These are phyloP conservation scores for Gastracanthus pulcherrimus DNA, from an alignment of 2,888 invertebrate genomes.

Conservation along the genomic window DNA sequence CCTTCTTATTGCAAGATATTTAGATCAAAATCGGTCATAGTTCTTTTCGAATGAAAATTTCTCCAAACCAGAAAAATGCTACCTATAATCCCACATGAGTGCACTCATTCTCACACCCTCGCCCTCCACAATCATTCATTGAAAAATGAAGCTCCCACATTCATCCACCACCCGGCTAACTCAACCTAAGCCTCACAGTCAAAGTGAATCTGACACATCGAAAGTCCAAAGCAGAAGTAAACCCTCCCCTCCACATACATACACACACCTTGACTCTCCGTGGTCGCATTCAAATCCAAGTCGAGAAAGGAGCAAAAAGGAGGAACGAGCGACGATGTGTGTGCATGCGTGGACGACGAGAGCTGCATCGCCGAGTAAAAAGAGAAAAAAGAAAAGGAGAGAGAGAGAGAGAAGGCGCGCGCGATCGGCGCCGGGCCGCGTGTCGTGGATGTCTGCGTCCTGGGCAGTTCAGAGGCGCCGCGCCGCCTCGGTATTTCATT, in stretches of 20 bases:
- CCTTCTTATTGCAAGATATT: too few relatives aligned
- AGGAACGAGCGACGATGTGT: background rate
- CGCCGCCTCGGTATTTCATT: conserved; percentile 76
- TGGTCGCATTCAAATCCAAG: too few relatives aligned
- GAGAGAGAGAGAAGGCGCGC: conserved; percentile 54
- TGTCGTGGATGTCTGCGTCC: conserved; percentile 74
- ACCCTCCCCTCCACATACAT: too few relatives aligned
- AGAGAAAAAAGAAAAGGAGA: background rate
- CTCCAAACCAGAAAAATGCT: too few relatives aligned
- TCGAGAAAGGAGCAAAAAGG: background rate
- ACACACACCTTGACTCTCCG: too few relatives aligned
- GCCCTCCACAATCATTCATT: too few relatives aligned
- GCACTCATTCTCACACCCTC: too few relatives aligned
- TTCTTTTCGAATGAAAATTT: too few relatives aligned
- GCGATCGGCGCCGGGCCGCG: conserved; percentile 75
- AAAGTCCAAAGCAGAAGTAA: too few relatives aligned
- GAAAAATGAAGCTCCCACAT: background rate
- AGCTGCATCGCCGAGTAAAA: background rate
- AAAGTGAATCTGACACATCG: background rate
- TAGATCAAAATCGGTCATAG: too few relatives aligned
- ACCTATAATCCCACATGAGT: too few relatives aligned
- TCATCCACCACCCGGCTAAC: too few relatives aligned
- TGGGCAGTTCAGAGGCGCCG: conserved; percentile 76
- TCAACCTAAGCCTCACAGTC: background rate
- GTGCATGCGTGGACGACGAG: background rate